Conservation (phyloP, 2,797 vertebrate species). For the Zenarchopterus dispar region DNA sequence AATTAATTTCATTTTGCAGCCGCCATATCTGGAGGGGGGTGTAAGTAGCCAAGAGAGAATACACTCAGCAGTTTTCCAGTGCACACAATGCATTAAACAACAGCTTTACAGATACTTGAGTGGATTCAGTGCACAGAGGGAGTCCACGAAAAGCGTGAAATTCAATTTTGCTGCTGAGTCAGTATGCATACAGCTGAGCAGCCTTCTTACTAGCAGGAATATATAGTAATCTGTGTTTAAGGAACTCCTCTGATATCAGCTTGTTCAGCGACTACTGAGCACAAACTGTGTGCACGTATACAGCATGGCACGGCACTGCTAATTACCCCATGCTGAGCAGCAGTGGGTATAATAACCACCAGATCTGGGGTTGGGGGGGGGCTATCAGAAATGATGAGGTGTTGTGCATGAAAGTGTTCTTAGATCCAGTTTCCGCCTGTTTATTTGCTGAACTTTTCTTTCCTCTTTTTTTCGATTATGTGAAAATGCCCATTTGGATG, state of each 20-base stretch:
- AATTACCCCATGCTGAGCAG: constrained; percentile 60
- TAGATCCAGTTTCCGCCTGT: constrained; percentile 8
- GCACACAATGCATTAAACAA: constrained; percentile 62
- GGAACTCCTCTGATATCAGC: constrained; percentile 43
- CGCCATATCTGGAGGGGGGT: constrained; percentile 12
- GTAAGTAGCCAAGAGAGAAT: constrained; percentile 1
- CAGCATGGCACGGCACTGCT: constrained; percentile 33
- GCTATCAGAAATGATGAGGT: constrained; percentile 39
- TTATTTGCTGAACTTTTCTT: constrained; percentile 34
- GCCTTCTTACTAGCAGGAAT: constrained; percentile 28
- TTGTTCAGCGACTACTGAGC: constrained; percentile 23
- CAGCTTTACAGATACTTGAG: constrained; percentile 39
- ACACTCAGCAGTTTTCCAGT: constrained; percentile 24
- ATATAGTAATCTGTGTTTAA: constrained; percentile 43
- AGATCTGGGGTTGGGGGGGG: constrained; percentile 34
- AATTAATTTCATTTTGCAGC: constrained; percentile 26
- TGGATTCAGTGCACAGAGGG: constrained; percentile 40
- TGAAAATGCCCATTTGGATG: constrained; percentile 66
- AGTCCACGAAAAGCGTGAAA: constrained; percentile 23
- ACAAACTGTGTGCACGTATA: constrained; percentile 4
- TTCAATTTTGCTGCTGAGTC: constrained; percentile 41
- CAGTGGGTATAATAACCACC: constrained; percentile 37
- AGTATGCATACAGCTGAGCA: constrained; percentile 23
- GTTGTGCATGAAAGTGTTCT: constrained; percentile 29
- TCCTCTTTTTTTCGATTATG: constrained; percentile 4